Base-by-base conservation (phyloP, 2,797 vertebrate genomes). In the Melanotaenia boesemani region DNA sequence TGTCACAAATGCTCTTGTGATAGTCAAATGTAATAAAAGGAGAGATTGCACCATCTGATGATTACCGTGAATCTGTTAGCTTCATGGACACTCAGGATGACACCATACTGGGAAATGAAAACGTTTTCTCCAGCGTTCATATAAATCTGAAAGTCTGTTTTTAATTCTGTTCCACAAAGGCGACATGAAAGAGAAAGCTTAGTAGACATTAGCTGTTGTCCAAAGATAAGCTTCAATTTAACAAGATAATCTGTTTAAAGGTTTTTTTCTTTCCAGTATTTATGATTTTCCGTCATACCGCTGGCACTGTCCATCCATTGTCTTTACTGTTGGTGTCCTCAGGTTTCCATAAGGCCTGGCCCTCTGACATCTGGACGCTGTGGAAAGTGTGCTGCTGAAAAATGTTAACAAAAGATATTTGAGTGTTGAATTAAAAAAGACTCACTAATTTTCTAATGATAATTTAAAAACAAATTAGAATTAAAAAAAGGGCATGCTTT, bases 1-100 rank as follows among this genome's bases (percentile, higher is more conserved):
- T 92, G 92, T 93, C 90, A 92, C 93, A 93, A 91, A 93, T 91
- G 92, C 92, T 93, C 89, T 94, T 92, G 92, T 94, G 93, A 94
- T 91, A 91, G 93, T 93, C 90, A 90, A 93, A 92, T 87, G 85
- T 94, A 94, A 94, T 93, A 93, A 94, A 94, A 94, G 84, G 87
- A 92, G 85, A 94, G 89, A 93, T 90, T 92, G 90, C 90, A 93
- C 89, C 87, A 92, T 86, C 73, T 86, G 70, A 85, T 84, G 89
- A 77, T 88, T 58, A 88, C n/a, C 79, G 87, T 90, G 70, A 84
- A 67, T 92, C 83, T 88, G 65, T 89, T 69, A 37, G 71, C 65
- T 11, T 50, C 52, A 2, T 20, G 9, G 32, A 64, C 6, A 34
- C 46, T 16, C 5, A 44, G 32, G 1, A 48, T 39, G 70, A 68